These are phyloP conservation scores for Enoplosus armatus DNA, from an alignment of 2,797 vertebrate genomes.

Conservation along the genomic window DNA sequence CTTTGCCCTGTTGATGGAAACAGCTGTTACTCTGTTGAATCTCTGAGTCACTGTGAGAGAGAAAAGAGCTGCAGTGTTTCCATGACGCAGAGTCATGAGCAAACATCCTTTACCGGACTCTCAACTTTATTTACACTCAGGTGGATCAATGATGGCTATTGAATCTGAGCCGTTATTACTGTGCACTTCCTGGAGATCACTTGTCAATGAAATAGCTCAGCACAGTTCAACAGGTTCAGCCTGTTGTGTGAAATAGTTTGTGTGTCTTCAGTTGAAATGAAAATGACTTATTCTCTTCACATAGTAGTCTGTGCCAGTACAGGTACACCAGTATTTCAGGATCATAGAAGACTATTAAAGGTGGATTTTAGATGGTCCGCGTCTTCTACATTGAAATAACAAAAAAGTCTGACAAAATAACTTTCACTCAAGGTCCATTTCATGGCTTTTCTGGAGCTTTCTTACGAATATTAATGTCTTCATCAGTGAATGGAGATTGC, in stretches of 20 bases:
- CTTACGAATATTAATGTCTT: background rate
- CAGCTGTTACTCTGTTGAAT: constrained; percentile 10
- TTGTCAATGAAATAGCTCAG: background rate
- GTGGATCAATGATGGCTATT: background rate
- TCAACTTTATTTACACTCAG: background rate
- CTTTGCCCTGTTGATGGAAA: constrained; percentile 46
- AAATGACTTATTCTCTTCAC: background rate
- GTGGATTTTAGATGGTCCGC: background rate
- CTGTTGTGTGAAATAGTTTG: background rate
- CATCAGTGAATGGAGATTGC: background rate
- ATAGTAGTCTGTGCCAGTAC: background rate
- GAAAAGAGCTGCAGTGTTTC: constrained; percentile 52
- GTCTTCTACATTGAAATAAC: too few species aligned
- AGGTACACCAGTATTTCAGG: background rate
- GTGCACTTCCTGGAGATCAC: background rate
- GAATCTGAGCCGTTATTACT: background rate
- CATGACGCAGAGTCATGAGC: constrained; percentile 57
- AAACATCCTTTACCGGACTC: constrained; percentile 70
- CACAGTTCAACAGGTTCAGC: background rate
- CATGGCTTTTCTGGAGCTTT: background rate
- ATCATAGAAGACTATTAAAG: background rate
- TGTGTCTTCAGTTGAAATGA: background rate
- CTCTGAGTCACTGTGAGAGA: constrained; percentile 60
- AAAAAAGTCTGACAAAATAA: background rate
- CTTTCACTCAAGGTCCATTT: background rate